Conservation (phyloP, 2,113 vertebrate genomes). For the Hippocampus comes region DNA sequence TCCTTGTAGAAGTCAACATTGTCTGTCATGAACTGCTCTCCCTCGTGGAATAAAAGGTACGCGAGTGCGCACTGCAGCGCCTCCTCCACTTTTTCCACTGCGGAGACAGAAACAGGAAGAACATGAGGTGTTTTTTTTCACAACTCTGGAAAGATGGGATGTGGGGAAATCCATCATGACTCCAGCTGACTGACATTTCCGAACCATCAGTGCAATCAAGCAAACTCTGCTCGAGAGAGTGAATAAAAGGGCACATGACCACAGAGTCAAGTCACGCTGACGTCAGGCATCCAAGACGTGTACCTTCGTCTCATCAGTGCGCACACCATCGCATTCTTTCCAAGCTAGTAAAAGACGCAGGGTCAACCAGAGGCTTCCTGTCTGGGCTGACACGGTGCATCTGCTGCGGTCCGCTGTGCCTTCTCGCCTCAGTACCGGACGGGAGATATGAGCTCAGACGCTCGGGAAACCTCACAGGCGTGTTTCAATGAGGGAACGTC, state of each 20-base stretch:
- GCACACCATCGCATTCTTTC: conserved; percentile 28
- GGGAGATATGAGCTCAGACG: conserved; percentile 28
- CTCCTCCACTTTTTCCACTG: conserved; percentile 77
- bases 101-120: conserved; percentile 18
- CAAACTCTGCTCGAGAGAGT: conserved; percentile 31
- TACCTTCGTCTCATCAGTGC: background rate
- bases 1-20: conserved; percentile 81
- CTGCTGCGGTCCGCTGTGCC: conserved; percentile 28
- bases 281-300: background rate
- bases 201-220: conserved; percentile 35
- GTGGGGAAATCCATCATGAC: conserved; percentile 9
- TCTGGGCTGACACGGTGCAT: conserved; percentile 24
- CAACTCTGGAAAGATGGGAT: conserved; percentile 2
- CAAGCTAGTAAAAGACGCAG: conserved; percentile 30
- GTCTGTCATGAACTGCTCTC: conserved; percentile 83
- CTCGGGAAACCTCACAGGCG: conserved; percentile 17
- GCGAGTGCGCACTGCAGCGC: conserved; percentile 82
- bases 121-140: background rate
- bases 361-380: conserved; percentile 49
- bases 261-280: conserved; percentile 14
- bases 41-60: conserved; percentile 86
- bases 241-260: conserved; percentile 35
- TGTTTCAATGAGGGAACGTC: conserved; percentile 21
- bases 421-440: conserved; percentile 29
- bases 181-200: conserved; percentile 41